phyloP scores from a whole-genome alignment of 2,888 invertebrate species.

The Anagyrus pseudococci region DNA sequence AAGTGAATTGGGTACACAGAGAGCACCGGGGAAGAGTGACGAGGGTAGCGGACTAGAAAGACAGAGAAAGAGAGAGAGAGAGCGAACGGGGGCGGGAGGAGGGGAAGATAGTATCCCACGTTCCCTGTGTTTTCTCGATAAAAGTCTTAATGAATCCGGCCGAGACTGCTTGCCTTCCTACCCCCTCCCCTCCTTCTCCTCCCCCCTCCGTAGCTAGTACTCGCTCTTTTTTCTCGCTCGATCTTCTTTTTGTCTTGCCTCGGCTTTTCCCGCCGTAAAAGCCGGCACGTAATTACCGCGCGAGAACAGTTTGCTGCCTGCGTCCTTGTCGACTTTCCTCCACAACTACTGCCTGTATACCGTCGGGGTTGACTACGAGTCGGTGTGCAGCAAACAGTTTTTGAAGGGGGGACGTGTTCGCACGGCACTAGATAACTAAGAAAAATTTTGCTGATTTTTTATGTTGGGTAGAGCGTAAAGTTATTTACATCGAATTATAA shows the following conservation, averaged over 20 bases:
- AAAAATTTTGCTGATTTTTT: no score
- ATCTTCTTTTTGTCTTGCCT: no score
- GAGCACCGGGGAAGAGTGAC: constrained; percentile 25
- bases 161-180: constrained; percentile 6
- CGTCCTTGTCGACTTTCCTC: constrained; percentile 7
- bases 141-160: constrained; percentile 50
- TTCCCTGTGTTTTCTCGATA: constrained; percentile 59
- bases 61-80: no score
- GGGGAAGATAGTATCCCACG: constrained; percentile 26
- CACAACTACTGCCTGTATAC: not conserved
- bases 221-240: constrained; percentile 6
- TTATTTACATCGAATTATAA: no score
- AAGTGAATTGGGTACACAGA: constrained; percentile 61
- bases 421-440: no score
- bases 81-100: no score
- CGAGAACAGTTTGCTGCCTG: constrained; percentile 16
- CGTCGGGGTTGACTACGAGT: no score
- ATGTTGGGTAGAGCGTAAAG: no score
- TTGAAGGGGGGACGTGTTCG: no score
- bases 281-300: constrained; percentile 28
- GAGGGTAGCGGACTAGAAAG: not conserved
- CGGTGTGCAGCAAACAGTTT: not conserved
- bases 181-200: constrained; percentile 1
- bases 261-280: constrained; percentile 1
- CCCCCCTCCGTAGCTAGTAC: not conserved